Evolutionary conservation across 2,888 invertebrate genomes (phyloP), one percentile per base, ranked within the genome.

Genomic region (Meteorus colon): DNA sequence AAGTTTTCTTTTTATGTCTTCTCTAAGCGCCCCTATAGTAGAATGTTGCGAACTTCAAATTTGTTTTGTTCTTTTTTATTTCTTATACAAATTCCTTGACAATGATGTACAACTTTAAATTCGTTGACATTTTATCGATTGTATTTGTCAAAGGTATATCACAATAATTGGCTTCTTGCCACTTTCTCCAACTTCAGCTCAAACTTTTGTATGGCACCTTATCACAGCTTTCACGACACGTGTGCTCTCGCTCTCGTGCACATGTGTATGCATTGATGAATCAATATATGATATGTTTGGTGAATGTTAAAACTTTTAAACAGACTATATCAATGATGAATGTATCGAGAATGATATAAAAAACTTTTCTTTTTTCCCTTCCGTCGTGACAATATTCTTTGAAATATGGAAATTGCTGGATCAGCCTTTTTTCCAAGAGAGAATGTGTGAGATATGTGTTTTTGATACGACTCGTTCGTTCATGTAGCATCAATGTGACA

Each of bases 321-420:
- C 34, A 12, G 34, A 45, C 27, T 41, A 45, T 16, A 41, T 60
- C 34, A 34, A 27, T 62, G 45, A 59, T 41, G 31, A 74, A 74
- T 74, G 29, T 75, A 62, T 70, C 60, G 60, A 76, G 29, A 77
- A 67, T 79, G 80, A 80, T 80, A 80, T 80, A 79, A 48, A 73
- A 12, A 66, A n/a, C 19, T 74, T 55, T 29, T 55, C 66, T 62
- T 41, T 16, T n/a, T 48, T 16, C n/a, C 6, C 14, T 6, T 4
- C 14, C 48, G 4, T 74, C 55, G 24, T 41, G 45, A 48, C 27
- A 70, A 24, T 62, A 62, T 62, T 62, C 27, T 45, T 5, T n/a
- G n/a, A 34, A 37, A 45, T 31, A 69, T 51, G 51, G n/a, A 12
- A 55, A 69, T 55, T n/a, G 48, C 29, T 29, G 10, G 31, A 29